Percentiles rank a stretch among this genome's conserved stretches.
Conservation (phyloP, 1,140 invertebrate genomes). For the Lysiphlebus fabarum region DNA sequence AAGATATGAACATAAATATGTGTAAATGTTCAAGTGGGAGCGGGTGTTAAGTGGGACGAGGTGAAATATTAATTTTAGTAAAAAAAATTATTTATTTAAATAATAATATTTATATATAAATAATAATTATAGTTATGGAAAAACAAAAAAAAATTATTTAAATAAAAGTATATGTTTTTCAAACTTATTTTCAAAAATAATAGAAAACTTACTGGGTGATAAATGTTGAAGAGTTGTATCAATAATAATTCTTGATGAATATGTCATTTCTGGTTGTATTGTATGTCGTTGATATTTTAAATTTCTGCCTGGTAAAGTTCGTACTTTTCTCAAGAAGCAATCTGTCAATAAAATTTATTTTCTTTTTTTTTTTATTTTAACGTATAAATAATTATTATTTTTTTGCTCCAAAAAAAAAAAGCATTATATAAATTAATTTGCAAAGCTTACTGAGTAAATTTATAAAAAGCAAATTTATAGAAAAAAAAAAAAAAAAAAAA, state of each 20-base stretch:
- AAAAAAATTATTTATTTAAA: neutral
- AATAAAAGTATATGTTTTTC: too few relatives aligned
- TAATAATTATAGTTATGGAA: neutral
- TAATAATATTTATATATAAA: neutral
- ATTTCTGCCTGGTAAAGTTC: slow-evolving; percentile 36
- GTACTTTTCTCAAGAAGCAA: slow-evolving; percentile 43
- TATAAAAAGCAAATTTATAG: too few relatives aligned
- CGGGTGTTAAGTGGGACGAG: slow-evolving; percentile 18
- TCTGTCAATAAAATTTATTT: slow-evolving; percentile 29
- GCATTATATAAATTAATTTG: too few relatives aligned
- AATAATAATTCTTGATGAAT: slow-evolving; percentile 26
- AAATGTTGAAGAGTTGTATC: slow-evolving; percentile 32
- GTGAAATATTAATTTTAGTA: slow-evolving; percentile 20
- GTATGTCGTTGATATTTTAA: slow-evolving; percentile 37
- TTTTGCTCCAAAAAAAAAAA: too few relatives aligned
- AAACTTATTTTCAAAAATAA: neutral
- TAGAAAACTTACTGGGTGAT: slow-evolving; percentile 42
- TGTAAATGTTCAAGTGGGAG: slow-evolving; percentile 15
- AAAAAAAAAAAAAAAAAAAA: too few relatives aligned
- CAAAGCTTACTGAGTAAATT: too few relatives aligned
- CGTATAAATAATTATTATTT: too few relatives aligned
- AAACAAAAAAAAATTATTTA: slow-evolving; percentile 2
- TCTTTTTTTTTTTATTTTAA: too few relatives aligned
- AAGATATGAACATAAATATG: neutral
- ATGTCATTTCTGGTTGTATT: slow-evolving; percentile 36